Evolutionary conservation across 2,888 invertebrate genomes (phyloP), one percentile per base, ranked within the genome.

Genomic region (Tetranychus truncatus): DNA sequence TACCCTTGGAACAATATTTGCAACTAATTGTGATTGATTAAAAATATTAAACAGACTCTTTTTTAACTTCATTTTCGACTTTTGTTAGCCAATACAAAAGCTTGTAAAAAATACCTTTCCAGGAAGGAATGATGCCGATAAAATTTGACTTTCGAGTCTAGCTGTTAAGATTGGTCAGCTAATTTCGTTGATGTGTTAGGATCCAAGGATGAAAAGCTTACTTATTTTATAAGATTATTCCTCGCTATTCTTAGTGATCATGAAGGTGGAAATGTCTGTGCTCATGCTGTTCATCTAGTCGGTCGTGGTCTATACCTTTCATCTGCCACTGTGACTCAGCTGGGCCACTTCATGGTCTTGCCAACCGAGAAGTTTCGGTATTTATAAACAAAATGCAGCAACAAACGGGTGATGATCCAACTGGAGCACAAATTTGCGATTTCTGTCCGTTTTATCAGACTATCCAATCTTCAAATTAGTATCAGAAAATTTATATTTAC

Each of bases 251-350:
- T 65, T 81, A 91, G 91, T 85, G 95, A 95, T 83, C 95, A 95
- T 84, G 95, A 95, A 84, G 94, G 95, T 79, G 95, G 95, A 80
- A 95, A 95, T 83, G 95, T 96, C 6, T 93, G 92, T 9, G 95
- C 95, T 3, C 95, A 95, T 84, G 90, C 95, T 0, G 90, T 90
- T 18, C 95, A 95, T 84, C 85, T 96, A 82, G 94, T 95, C 5
- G 95, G 91, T 66, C 94, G 94, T 0, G 95, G 95, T 1, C 86
- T 95, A 74, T 95, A 93, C 84, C 86, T 96, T 8, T 90, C 92
- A 11, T 93, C 93, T 83, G 88, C 92, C 71, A 95, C 92, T 92
- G 92, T 83, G 95, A 95, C 44, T 86, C 95, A 71, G 95, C 95
- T 76, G 95, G 95, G 77, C 95, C 95, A 1, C 88, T 96, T 8